Base-by-base conservation (phyloP, 2,113 vertebrate genomes). In the Oryzias curvinotus region DNA sequence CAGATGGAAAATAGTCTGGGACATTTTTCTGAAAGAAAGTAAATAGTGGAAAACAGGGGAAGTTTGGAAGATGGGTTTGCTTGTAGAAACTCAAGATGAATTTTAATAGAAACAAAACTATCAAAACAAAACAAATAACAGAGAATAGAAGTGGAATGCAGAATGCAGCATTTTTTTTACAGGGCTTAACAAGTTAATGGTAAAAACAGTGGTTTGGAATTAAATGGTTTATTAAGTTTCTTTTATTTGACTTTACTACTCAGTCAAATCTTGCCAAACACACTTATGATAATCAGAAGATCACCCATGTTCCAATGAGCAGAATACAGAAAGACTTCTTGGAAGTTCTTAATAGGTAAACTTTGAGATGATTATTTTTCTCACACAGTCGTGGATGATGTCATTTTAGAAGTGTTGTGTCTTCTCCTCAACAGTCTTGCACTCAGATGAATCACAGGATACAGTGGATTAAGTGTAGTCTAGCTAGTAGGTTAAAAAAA, bases 391-490 rank as follows among this genome's bases (percentile, higher is more conserved):
- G 57, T 41, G 51, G 57, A 61, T 78, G 71, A 78, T 52, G 64
- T 83, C 78, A 79, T 55, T 28, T 43, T 30, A 73, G 6, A 50
- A 6, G 36, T 59, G 52, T 67, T 41, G 26, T 63, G 76, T 69
- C 78, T 83, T 67, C 19, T 7, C 41, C 52, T 1, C 73, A 68
- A 76, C 59, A 44, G 17, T 49, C 43, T 52, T 4, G 60, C 43
- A 46, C 23, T 13, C 18, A 45, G 62, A 73, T 86, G 81, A 86
- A 45, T 82, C 81, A 82, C 53, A 75, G 59, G 51, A 57, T 26
- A 15, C 55, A 42, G 57, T 56, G 19, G 16, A 62, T 14, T 5
- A 44, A 49, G 66, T 44, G 59, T 1, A 17, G 41, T 28, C 44
- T 3, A 52, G 18, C n/a, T 50, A 19, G 19, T 28, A 46, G 23